Base-by-base conservation (phyloP, 2,888 invertebrate genomes). In the Drosophila limbata region DNA sequence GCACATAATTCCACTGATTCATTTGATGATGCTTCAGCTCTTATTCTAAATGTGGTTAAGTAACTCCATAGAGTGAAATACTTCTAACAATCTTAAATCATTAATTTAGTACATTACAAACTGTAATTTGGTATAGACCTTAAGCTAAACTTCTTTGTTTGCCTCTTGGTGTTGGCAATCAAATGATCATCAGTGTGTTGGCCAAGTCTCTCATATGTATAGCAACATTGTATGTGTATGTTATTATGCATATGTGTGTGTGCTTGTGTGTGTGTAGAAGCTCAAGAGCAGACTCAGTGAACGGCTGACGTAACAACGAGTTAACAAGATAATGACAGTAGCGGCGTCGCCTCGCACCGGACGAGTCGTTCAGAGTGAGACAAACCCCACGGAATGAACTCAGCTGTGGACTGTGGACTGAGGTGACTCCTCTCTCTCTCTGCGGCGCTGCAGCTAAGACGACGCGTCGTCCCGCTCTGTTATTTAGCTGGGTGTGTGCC, bases 241-340 rank as follows among this genome's bases (percentile, higher is more conserved):
- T 25, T 5, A 25, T 4, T 17, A 13, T 35, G 17, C 42, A 39
- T 50, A 39, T 19, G 5, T 33, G 15, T 55, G 39, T 51, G 19
- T 15, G 11, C 11, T 1, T 15, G n/a, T 25, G 28, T 31, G 45
- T 40, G 8, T 4, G 15, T 65, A 53, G 61, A 82, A 88, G 81
- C 87, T 83, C 56, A 81, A 81, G 66, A 82, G 82, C 85, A 79
- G 66, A 76, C 79, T 67, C 84, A 89, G 57, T 70, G 84, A 66
- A 73, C 69, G 84, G 65, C 84, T 86, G 85, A 86, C 88, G 85
- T 89, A 86, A 86, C 85, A 86, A 85, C 86, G 86, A 86, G 90
- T 86, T 86, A 86, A 86, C 85, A 86, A 86, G 90, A 86, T 86
- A 86, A 86, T 86, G 90, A 86, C 90, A 88, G 90, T 89, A 83